These are phyloP conservation scores for Siniperca knerii DNA, from an alignment of 2,113 vertebrate species.

Conservation along the genomic window DNA sequence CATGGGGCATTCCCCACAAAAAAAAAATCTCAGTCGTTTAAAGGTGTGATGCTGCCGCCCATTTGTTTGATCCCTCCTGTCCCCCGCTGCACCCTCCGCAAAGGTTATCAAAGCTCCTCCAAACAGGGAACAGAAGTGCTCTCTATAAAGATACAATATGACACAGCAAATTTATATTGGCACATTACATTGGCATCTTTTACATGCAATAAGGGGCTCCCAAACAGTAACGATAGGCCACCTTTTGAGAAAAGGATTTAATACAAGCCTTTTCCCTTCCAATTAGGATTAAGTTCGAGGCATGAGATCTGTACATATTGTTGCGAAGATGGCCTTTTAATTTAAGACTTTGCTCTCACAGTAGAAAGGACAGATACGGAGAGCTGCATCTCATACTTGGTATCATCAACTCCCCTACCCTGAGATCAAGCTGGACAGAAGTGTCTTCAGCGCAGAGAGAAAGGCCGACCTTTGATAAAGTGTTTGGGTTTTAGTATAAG, in stretches of 20 bases:
- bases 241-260: slow-evolving; percentile 53
- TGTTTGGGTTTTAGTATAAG: slow-evolving; percentile 54
- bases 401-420: slow-evolving; percentile 78
- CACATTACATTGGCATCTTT: slow-evolving; percentile 73
- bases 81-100: slow-evolving; percentile 67
- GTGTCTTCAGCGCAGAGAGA: slow-evolving; percentile 73
- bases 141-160: slow-evolving; percentile 62
- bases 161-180: slow-evolving; percentile 74
- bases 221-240: slow-evolving; percentile 55
- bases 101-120: slow-evolving; percentile 76
- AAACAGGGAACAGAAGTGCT: slow-evolving; percentile 66
- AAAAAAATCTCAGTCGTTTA: slow-evolving; percentile 61
- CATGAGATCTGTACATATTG: slow-evolving; percentile 64
- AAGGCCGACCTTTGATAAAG: slow-evolving; percentile 64
- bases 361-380: slow-evolving; percentile 71
- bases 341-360: slow-evolving; percentile 74
- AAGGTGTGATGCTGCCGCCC: slow-evolving; percentile 75
- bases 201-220: slow-evolving; percentile 52
- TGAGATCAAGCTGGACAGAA: slow-evolving; percentile 82
- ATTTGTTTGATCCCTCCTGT: slow-evolving; percentile 67
- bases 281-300: slow-evolving; percentile 62
- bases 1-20: slow-evolving; percentile 69
- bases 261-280: slow-evolving; percentile 51
- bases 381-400: slow-evolving; percentile 71
- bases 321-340: slow-evolving; percentile 62